Percentiles rank a stretch among this genome's conserved stretches.
phyloP scores from a whole-genome alignment of 2,113 vertebrate species.

The Toxotes jaculatrix region DNA sequence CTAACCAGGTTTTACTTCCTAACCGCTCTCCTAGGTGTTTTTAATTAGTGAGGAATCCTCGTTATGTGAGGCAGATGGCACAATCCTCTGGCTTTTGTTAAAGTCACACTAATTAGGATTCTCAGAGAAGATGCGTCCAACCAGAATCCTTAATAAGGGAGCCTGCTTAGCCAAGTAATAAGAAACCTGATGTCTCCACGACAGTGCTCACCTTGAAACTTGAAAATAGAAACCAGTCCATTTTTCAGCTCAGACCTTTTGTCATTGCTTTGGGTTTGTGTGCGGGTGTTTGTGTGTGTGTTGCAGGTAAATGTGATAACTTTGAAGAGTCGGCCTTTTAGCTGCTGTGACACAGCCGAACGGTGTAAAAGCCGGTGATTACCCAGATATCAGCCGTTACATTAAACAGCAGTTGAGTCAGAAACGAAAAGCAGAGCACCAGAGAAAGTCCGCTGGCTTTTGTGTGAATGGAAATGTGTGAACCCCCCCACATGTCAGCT shows the following conservation, averaged over 20 bases:
- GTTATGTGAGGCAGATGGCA: constrained; percentile 90
- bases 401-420: constrained; percentile 14
- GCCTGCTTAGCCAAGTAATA: constrained; percentile 85
- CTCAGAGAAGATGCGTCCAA: constrained; percentile 85
- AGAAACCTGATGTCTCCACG: constrained; percentile 83
- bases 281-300: constrained; percentile 20
- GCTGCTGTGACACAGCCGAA: constrained; percentile 1
- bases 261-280: constrained; percentile 21
- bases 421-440: neutral
- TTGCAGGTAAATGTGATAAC: constrained; percentile 58
- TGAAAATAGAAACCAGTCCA: constrained; percentile 68
- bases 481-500: constrained; percentile 37
- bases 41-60: constrained; percentile 91
- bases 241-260: constrained; percentile 64
- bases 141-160: constrained; percentile 88
- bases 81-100: constrained; percentile 88
- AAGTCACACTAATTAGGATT: constrained; percentile 95
- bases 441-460: constrained; percentile 28
- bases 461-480: constrained; percentile 43
- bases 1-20: constrained; percentile 83
- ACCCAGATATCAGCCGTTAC: constrained; percentile 16
- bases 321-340: constrained; percentile 14
- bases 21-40: constrained; percentile 87
- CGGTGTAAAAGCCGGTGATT: neutral
- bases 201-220: constrained; percentile 85